These are phyloP conservation scores for Heliangelus exortis DNA, from an alignment of 2,797 vertebrate genomes.

Conservation along the genomic window DNA sequence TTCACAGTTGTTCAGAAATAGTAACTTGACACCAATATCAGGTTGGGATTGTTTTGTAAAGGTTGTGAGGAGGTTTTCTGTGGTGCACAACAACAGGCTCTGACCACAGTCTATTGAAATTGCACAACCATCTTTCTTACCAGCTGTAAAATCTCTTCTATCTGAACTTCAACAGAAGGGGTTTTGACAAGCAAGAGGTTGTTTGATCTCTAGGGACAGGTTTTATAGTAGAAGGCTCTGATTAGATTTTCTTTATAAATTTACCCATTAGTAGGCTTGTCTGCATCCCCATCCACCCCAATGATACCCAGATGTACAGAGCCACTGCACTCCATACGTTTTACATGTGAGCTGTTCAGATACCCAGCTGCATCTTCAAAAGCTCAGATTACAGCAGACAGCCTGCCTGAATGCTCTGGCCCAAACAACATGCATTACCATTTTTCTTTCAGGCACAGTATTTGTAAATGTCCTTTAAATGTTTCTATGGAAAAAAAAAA, in stretches of 20 bases:
- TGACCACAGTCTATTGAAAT: not conserved
- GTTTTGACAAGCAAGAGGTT: not conserved
- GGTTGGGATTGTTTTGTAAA: not conserved
- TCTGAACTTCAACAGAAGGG: not conserved
- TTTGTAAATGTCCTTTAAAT: not conserved
- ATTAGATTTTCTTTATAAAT: not conserved
- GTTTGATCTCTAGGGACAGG: conserved; percentile 33
- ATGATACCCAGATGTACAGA: conserved; percentile 34
- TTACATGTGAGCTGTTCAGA: not conserved
- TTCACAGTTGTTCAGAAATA: not conserved
- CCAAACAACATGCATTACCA: not conserved
- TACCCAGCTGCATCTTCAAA: conserved; percentile 60
- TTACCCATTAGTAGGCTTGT: not conserved
- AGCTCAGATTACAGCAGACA: conserved; percentile 7
- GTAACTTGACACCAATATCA: not conserved
- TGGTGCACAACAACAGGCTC: not conserved
- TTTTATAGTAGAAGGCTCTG: not conserved
- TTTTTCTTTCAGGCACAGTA: not conserved
- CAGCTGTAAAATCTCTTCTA: not conserved
- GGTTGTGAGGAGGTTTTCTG: not conserved
- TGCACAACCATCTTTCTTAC: not conserved
- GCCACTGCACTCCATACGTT: not conserved
- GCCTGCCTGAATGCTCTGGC: not conserved
- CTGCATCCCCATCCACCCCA: not conserved
- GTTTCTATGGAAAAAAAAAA: not conserved